These are phyloP conservation scores for Isaurus tuberculatus DNA, from an alignment of 92 coral and sea anemone genomes.

Conservation along the genomic window DNA sequence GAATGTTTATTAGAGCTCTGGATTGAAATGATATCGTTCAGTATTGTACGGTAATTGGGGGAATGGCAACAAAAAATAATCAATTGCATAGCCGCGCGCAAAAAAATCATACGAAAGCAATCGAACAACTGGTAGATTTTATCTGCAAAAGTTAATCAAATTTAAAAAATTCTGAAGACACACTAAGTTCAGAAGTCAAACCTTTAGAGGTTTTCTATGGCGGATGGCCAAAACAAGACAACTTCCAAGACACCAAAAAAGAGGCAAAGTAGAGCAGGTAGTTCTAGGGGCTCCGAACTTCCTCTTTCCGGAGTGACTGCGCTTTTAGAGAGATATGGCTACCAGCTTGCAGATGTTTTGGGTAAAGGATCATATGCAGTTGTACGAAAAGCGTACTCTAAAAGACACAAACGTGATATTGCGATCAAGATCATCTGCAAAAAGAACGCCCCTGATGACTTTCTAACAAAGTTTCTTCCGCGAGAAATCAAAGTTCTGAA, in stretches of 20 bases:
- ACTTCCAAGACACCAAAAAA: constrained; percentile 44
- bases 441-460: constrained; percentile 99
- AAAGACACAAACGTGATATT: constrained; percentile 82
- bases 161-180: not conserved
- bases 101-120: not conserved
- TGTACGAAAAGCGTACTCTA: constrained; percentile 92
- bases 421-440: constrained; percentile 98
- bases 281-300: constrained; percentile 41
- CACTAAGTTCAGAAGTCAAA: not conserved
- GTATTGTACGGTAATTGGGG: not conserved
- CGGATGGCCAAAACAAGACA: constrained; percentile 31
- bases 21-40: not conserved
- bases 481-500: constrained; percentile 95
- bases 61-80: not conserved
- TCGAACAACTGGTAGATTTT: not conserved
- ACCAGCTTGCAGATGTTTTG: constrained; percentile 89
- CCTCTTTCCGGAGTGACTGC: constrained; percentile 86
- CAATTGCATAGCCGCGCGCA: not conserved
- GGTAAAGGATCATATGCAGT: constrained; percentile 99
- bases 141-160: not conserved
- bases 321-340: constrained; percentile 93
- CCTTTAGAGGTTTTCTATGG: constrained; percentile 21
- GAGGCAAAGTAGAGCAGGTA: constrained; percentile 22
- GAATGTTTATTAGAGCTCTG: not conserved
- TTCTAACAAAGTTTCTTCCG: constrained; percentile 91